These are phyloP conservation scores for Talpa occidentalis DNA, from an alignment of 2,113 vertebrate species.

Conservation along the genomic window DNA sequence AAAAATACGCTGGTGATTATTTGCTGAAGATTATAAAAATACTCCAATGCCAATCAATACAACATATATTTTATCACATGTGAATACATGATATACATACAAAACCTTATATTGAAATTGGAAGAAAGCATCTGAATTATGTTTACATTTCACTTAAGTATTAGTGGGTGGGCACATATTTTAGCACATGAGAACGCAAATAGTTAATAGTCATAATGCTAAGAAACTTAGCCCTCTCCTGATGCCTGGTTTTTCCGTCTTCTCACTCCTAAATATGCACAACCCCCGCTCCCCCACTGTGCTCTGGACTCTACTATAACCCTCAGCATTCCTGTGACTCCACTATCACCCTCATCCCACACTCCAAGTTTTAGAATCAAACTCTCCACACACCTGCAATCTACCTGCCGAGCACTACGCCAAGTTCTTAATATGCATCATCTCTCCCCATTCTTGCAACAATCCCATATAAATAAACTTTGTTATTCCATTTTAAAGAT, in stretches of 20 bases:
- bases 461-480: conserved; percentile 10
- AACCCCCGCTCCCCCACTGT: background rate
- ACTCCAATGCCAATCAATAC: conserved; percentile 44
- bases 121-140: conserved; percentile 43
- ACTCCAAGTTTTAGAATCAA: conserved; percentile 42
- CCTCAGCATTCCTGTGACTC: too few relatives aligned
- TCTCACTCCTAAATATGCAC: background rate
- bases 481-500: conserved; percentile 37
- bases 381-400: conserved; percentile 4
- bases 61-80: conserved; percentile 38
- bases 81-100: conserved; percentile 7
- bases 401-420: background rate
- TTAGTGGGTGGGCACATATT: background rate
- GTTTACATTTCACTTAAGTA: background rate
- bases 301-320: background rate
- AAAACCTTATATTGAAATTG: conserved; percentile 45
- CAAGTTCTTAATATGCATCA: background rate
- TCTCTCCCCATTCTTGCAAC: conserved; percentile 25
- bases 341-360: background rate
- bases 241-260: background rate
- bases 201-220: background rate
- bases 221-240: background rate
- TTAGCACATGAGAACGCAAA: conserved; percentile 24
- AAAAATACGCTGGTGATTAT: conserved; percentile 39
- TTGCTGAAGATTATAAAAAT: conserved; percentile 46